These are phyloP conservation scores for Erebia ligea DNA, from an alignment of 2,888 invertebrate genomes.

Conservation along the genomic window DNA sequence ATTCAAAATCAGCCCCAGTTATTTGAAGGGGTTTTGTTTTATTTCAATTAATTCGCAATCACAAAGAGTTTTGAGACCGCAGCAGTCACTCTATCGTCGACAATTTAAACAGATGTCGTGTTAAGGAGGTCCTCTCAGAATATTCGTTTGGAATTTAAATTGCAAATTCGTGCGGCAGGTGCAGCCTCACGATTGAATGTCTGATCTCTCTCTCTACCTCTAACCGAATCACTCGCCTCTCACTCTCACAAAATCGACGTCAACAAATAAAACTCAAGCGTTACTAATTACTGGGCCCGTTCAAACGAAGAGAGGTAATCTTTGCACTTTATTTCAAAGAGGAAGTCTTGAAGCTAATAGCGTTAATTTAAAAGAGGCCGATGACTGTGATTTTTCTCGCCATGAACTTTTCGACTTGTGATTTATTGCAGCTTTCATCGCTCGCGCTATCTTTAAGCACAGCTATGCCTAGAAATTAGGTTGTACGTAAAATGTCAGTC, in stretches of 20 bases:
- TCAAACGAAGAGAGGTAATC: constrained; percentile 79
- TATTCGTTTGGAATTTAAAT: constrained; percentile 82
- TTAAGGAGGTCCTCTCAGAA: constrained; percentile 81
- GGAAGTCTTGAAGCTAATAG: constrained; percentile 81
- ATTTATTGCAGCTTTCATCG: constrained; percentile 68
- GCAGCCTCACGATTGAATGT: constrained; percentile 70
- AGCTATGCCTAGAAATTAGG: constrained; percentile 46
- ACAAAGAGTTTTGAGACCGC: constrained; percentile 72
- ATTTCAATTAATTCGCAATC: constrained; percentile 79
- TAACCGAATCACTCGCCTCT: constrained; percentile 53
- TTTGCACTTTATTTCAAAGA: constrained; percentile 79
- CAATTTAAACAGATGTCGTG: constrained; percentile 84
- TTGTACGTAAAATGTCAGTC: constrained; percentile 68
- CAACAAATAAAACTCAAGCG: constrained; percentile 83
- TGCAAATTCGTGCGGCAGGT: constrained; percentile 82
- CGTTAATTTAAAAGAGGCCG: constrained; percentile 81
- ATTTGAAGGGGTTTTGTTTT: constrained; percentile 71
- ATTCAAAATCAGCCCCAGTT: constrained; percentile 37
- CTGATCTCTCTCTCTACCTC: constrained; percentile 61
- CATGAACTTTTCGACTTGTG: constrained; percentile 66
- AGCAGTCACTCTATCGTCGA: constrained; percentile 78
- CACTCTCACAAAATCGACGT: constrained; percentile 74
- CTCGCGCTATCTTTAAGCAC: constrained; percentile 41
- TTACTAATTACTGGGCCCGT: constrained; percentile 80
- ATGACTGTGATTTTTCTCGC: constrained; percentile 79